Evolutionary conservation across 1,140 invertebrate genomes (phyloP).

Genomic region (Dolichoris vasculosae): DNA sequence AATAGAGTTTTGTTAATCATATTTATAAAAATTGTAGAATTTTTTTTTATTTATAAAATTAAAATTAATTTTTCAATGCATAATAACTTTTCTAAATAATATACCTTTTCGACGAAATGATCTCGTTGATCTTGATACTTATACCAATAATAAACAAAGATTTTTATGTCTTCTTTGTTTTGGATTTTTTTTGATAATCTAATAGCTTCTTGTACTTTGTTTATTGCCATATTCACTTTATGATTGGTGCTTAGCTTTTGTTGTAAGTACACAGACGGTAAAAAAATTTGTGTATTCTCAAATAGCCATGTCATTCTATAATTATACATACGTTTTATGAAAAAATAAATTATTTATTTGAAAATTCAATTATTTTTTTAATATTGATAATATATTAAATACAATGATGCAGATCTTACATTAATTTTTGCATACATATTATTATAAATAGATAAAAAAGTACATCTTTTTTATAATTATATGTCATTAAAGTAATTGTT

Average conservation of each 20-base stretch:
- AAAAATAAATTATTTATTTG: neutral
- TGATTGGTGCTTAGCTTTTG: slow-evolving; percentile 68
- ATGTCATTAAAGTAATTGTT: too few relatives aligned
- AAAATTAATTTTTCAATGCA: neutral
- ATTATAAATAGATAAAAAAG: too few relatives aligned
- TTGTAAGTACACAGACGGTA: slow-evolving; percentile 82
- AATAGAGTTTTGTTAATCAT: too few relatives aligned
- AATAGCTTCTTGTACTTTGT: slow-evolving; percentile 78
- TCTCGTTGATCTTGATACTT: slow-evolving; percentile 79
- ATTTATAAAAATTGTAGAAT: too few relatives aligned
- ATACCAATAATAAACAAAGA: slow-evolving; percentile 83
- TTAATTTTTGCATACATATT: too few relatives aligned
- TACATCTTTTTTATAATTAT: too few relatives aligned
- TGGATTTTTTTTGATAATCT: slow-evolving; percentile 70
- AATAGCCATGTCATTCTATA: slow-evolving; percentile 82
- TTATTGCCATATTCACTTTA: slow-evolving; percentile 77
- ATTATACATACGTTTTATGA: neutral
- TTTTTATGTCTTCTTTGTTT: slow-evolving; percentile 57
- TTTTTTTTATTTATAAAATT: neutral
- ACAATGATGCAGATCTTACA: too few relatives aligned
- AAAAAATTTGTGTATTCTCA: slow-evolving; percentile 75
- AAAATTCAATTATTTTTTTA: neutral
- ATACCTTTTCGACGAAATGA: slow-evolving; percentile 76
- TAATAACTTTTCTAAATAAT: neutral
- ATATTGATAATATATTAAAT: too few relatives aligned